Evolutionary conservation across 2,113 vertebrate species (phyloP).

Genomic region (Microcebus ravelobensis): DNA sequence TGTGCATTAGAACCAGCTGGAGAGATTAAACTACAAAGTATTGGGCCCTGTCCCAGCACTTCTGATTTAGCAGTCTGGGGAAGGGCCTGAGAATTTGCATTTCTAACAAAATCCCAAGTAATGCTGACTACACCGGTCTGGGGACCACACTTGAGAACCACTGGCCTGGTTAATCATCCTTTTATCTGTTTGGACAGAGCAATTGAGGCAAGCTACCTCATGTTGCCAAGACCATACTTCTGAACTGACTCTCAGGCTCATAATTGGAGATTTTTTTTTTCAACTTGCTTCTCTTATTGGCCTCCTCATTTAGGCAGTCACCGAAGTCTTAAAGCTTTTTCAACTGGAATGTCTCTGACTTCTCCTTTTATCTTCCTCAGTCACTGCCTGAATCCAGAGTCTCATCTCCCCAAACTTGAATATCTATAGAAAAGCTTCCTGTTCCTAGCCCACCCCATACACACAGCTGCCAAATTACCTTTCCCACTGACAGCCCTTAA

Average conservation of each 20-base stretch:
- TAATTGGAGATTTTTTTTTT: neutral
- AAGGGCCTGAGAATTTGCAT: neutral
- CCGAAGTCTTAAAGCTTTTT: neutral
- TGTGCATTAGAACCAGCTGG: neutral
- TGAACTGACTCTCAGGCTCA: neutral
- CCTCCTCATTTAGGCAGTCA: neutral
- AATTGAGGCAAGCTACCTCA: neutral
- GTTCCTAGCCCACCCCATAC: neutral
- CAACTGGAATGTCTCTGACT: neutral
- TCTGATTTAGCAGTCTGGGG: neutral
- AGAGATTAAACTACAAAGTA: neutral
- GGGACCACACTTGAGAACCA: neutral
- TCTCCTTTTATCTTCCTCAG: neutral
- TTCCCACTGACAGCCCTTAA: neutral
- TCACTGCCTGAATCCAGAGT: neutral
- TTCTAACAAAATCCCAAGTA: neutral
- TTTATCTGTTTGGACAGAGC: slow-evolving; percentile 44
- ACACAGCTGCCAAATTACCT: neutral
- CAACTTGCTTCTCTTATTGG: neutral
- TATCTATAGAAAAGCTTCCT: neutral
- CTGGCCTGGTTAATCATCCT: neutral
- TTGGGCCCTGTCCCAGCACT: neutral
- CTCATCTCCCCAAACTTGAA: neutral
- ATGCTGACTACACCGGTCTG: neutral
- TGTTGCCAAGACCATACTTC: neutral